Percentiles rank a stretch among this genome's conserved stretches.
These are phyloP conservation scores for Leucopsar rothschildi DNA, from an alignment of 2,113 vertebrate genomes.

Conservation along the genomic window DNA sequence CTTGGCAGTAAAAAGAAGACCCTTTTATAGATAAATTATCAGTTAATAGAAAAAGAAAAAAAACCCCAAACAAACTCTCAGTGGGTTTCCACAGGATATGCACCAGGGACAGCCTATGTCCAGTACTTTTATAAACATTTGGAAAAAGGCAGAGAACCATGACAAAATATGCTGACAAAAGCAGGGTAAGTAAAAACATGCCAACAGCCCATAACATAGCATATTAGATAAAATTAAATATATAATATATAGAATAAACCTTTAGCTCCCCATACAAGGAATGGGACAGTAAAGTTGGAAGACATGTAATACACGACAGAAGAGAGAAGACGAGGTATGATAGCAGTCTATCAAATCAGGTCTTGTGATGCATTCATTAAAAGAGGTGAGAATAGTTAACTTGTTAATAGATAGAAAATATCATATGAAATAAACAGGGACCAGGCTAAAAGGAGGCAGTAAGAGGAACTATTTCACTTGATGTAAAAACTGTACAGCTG, in stretches of 20 bases:
- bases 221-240: background rate
- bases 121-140: background rate
- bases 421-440: background rate
- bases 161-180: background rate
- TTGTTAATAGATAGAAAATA: background rate
- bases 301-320: background rate
- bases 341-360: rapidly evolving
- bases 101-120: background rate
- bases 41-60: background rate
- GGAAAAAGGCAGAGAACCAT: background rate
- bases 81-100: background rate
- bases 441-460: background rate
- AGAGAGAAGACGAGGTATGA: background rate
- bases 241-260: background rate
- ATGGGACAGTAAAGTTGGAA: background rate
- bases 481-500: background rate
- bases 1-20: background rate
- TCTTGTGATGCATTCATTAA: background rate
- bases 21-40: background rate
- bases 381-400: rapidly evolving
- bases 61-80: background rate
- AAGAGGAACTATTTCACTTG: background rate
- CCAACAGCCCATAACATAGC: background rate
- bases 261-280: background rate
- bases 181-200: background rate